Base-by-base conservation (phyloP, 2,888 invertebrate genomes). In the Onthophagus sagittarius region DNA sequence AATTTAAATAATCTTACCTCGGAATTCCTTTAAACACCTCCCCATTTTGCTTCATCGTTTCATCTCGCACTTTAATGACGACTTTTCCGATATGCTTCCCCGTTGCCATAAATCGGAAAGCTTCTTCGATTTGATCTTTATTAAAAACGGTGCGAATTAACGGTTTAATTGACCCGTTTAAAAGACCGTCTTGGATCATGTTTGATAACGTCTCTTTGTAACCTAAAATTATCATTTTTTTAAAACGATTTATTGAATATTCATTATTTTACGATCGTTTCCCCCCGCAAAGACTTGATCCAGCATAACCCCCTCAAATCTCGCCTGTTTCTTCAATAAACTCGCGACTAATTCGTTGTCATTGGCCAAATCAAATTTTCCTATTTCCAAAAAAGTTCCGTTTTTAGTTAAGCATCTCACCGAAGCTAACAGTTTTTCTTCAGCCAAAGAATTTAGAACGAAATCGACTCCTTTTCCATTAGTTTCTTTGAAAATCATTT, bases 351-450 rank as follows among this genome's bases (percentile, higher is more conserved):
- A 80, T 3, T 89, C 83, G 76, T 84, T 91, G 80, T 95, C 91
- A 71, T 87, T 87, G 0, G 90, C 87, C 79, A 95, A 85, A 84
- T 96, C 95, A 80, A 91, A 93, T 85, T 95, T 95, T 69, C 95
- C 95, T 74, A 96, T 94, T 86, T 96, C 95, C 71, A 95, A 84
- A 84, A 96, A 96, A 74, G 91, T 87, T 5, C 95, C 91, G 0
- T 87, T 84, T 1, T 78, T 75, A 0, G 87, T 89, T 5, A 92
- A 82, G 77, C 91, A 92, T 1, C 90, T 86, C 0, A 91, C 82
- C 0, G 91, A 91, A 0, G 91, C n/a, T n/a, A n/a, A n/a, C n/a
- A n/a, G n/a, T n/a, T n/a, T n/a, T n/a, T n/a, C n/a, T n/a, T n/a
- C n/a, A n/a, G n/a, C n/a, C n/a, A n/a, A n/a, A n/a, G n/a, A n/a